These are phyloP conservation scores for Leucophenga montana DNA, from an alignment of 2,888 invertebrate genomes.

Conservation along the genomic window DNA sequence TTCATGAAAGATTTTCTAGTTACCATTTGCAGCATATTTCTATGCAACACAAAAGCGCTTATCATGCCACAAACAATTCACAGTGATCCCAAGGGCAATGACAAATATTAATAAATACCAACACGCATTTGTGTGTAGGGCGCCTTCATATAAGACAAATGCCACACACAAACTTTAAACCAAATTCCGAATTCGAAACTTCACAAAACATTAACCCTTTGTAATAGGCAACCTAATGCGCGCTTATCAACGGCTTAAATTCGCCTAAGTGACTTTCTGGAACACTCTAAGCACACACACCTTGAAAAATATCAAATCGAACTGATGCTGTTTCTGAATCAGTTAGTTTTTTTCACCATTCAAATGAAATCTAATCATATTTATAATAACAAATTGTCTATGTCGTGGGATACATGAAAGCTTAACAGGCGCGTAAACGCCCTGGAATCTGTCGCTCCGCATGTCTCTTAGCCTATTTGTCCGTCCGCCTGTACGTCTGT, in stretches of 20 bases:
- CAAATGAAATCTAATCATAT: slow-evolving; percentile 31
- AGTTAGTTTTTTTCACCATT: background rate
- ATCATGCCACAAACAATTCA: too few species aligned
- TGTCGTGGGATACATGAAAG: slow-evolving; percentile 22
- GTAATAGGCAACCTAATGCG: slow-evolving; percentile 20
- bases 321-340: background rate
- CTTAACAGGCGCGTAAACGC: slow-evolving; percentile 28
- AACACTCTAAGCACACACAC: background rate
- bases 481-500: too few species aligned
- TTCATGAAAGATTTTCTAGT: background rate
- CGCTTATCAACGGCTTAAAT: slow-evolving; percentile 24
- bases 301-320: background rate
- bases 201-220: background rate
- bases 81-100: slow-evolving; percentile 26
- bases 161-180: slow-evolving; percentile 14
- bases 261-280: slow-evolving; percentile 13
- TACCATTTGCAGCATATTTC: too few species aligned
- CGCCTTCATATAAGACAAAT: too few species aligned
- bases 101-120: background rate
- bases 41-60: too few species aligned
- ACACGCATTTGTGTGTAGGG: too few species aligned
- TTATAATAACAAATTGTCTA: slow-evolving; percentile 42
- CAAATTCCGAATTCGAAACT: background rate
- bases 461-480: too few species aligned
- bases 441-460: slow-evolving; percentile 20